phyloP scores from a whole-genome alignment of 2,113 vertebrate species.

The Rhagologus leucostigma region DNA sequence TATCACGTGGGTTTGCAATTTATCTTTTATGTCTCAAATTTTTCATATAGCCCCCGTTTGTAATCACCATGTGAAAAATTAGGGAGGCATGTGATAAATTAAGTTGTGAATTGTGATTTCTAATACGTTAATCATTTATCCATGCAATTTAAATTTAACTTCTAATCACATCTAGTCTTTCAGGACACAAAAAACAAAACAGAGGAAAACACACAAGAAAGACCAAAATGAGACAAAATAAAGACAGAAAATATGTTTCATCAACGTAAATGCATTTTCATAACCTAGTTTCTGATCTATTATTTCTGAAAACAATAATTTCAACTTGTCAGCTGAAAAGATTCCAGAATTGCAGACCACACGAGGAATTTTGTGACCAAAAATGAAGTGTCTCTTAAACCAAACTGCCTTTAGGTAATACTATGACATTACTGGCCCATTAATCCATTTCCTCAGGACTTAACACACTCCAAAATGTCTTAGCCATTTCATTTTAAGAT shows the following conservation, averaged over 20 bases:
- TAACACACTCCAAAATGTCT: not conserved
- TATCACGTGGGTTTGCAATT: constrained; percentile 45
- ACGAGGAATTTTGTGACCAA: not conserved
- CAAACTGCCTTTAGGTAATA: not conserved
- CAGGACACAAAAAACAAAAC: not conserved
- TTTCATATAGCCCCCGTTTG: not conserved
- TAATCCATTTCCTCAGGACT: not conserved
- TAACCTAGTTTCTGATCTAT: not conserved
- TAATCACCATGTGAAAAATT: constrained; percentile 55
- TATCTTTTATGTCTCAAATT: constrained; percentile 17
- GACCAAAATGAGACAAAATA: not conserved
- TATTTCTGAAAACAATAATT: not conserved
- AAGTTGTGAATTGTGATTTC: constrained; percentile 57
- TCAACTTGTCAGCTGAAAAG: not conserved
- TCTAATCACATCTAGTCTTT: constrained; percentile 18
- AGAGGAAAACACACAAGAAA: not conserved
- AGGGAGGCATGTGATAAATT: constrained; percentile 42
- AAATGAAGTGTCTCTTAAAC: not conserved
- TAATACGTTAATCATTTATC: constrained; percentile 59
- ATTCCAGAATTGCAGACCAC: not conserved
- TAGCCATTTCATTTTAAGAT: not conserved
- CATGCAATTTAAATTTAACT: constrained; percentile 23
- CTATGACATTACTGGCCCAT: not conserved
- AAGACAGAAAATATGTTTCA: not conserved
- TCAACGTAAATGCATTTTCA: not conserved